These are phyloP conservation scores for Dromas ardeola DNA, from an alignment of 2,113 vertebrate species.

Conservation along the genomic window DNA sequence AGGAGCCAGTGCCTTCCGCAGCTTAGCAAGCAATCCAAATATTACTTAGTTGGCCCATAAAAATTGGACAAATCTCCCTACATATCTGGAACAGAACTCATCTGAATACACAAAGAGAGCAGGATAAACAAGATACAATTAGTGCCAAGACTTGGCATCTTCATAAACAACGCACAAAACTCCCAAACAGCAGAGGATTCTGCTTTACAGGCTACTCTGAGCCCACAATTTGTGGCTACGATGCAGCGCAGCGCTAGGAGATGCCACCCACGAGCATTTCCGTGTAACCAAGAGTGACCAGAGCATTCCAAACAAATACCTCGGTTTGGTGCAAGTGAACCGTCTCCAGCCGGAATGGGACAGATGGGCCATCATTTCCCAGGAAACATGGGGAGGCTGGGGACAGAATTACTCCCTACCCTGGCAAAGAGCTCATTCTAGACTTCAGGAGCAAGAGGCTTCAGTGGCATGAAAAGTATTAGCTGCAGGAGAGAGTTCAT, in stretches of 20 bases:
- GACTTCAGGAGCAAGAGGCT: background rate
- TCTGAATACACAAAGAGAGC: background rate
- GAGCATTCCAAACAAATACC: background rate
- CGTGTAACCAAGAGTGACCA: background rate
- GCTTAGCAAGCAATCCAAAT: background rate
- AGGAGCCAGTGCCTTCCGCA: background rate
- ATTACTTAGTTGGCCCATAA: background rate
- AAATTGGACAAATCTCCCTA: background rate
- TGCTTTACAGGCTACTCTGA: background rate
- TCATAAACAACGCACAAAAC: background rate
- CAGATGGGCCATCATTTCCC: background rate
- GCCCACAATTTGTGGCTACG: background rate
- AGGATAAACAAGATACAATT: background rate
- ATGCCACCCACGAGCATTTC: background rate
- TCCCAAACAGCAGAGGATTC: background rate
- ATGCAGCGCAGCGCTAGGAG: fast-evolving
- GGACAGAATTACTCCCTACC: background rate
- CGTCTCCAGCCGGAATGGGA: background rate
- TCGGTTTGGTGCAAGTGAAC: background rate
- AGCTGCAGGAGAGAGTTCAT: background rate
- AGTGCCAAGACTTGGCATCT: background rate
- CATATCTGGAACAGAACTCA: background rate
- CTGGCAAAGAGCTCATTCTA: background rate
- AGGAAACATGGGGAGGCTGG: fast-evolving
- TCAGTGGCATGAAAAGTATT: background rate